Evolutionary conservation across 2,797 vertebrate species (phyloP).

Genomic region (Parauchenoglanis ngamensis): DNA sequence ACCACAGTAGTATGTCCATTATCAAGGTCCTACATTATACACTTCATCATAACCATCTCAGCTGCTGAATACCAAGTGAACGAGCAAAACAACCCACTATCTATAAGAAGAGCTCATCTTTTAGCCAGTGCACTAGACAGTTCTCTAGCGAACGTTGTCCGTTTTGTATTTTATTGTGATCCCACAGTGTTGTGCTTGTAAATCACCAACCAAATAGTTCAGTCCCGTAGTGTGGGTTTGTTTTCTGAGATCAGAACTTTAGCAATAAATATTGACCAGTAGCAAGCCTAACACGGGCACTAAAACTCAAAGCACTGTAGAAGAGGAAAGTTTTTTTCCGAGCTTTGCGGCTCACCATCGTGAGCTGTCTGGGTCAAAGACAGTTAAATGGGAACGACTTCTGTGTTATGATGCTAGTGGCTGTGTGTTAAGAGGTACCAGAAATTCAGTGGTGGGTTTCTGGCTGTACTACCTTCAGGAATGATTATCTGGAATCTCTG

Average conservation of each 20-base stretch:
- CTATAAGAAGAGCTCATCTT: background rate
- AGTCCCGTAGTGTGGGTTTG: background rate
- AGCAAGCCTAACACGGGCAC: background rate
- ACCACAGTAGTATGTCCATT: background rate
- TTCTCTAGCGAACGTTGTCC: background rate
- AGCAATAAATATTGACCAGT: background rate
- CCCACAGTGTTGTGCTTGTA: background rate
- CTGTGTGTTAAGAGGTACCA: background rate
- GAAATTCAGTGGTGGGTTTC: background rate
- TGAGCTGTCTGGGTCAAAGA: background rate
- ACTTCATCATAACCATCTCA: background rate
- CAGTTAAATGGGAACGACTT: background rate
- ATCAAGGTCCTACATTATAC: background rate
- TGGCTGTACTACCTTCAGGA: background rate
- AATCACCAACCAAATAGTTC: background rate
- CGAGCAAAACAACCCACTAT: background rate
- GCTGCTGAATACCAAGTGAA: background rate
- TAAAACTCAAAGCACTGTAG: background rate
- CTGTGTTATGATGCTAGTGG: background rate
- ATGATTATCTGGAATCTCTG: background rate
- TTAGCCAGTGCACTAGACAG: background rate
- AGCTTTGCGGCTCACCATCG: background rate
- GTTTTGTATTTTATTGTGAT: background rate
- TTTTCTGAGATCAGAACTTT: background rate
- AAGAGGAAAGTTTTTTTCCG: background rate